Percentiles rank a stretch among this genome's conserved stretches.
phyloP scores from a whole-genome alignment of 2,797 vertebrate genomes.

The Lycodopsis pacificus region DNA sequence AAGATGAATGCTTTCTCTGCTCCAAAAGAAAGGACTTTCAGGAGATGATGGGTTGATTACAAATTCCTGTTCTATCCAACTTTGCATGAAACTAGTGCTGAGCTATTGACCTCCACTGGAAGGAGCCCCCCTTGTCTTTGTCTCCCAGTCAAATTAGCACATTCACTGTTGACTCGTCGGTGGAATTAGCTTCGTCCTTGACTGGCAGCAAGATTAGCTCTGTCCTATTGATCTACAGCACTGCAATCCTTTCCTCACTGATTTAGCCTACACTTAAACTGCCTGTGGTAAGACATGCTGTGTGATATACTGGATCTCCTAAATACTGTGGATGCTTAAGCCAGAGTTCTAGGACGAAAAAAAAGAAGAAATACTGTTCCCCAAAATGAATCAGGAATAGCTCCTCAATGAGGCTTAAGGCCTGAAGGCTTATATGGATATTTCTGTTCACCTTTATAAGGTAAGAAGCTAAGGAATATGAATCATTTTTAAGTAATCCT shows the following conservation, averaged over 20 bases:
- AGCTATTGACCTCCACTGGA: slow-evolving; percentile 4
- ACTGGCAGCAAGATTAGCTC: slow-evolving; percentile 58
- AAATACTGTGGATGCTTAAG: slow-evolving; percentile 25
- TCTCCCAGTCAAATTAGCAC: slow-evolving; percentile 37
- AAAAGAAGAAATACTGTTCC: background rate
- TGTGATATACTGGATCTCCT: slow-evolving; percentile 31
- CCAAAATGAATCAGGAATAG: background rate
- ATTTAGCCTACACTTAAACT: slow-evolving; percentile 36
- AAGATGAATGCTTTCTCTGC: background rate
- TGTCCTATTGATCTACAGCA: slow-evolving; percentile 58
- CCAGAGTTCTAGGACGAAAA: background rate
- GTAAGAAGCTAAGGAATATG: background rate
- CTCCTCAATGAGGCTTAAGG: background rate
- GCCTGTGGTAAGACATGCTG: slow-evolving; percentile 20
- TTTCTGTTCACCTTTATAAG: background rate
- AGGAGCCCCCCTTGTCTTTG: slow-evolving; percentile 2
- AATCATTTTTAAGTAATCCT: background rate
- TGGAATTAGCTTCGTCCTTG: slow-evolving; percentile 49
- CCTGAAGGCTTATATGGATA: background rate
- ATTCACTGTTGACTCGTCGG: slow-evolving; percentile 32
- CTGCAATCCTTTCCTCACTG: slow-evolving; percentile 27
- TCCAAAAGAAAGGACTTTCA: background rate
- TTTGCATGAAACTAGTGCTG: slow-evolving; percentile 1
- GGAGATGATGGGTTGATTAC: background rate
- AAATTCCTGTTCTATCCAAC: background rate